A percentile compares a stretch with the other conserved stretches of the same genome.
These are phyloP conservation scores for Phocoena sinus DNA, from an alignment of 2,113 vertebrate species.

Conservation along the genomic window DNA sequence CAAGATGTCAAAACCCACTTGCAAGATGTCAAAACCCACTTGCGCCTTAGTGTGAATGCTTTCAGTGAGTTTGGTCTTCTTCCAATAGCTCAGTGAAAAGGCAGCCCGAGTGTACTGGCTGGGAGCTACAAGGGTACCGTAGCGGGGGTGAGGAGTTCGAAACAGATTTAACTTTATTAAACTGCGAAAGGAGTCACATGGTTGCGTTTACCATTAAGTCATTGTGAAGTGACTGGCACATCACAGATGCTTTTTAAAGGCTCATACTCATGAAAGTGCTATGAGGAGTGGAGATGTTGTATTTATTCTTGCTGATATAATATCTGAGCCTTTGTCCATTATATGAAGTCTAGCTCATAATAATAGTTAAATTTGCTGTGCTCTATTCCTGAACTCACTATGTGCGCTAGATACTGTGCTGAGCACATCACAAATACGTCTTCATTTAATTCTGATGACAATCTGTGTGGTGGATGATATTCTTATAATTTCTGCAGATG, in stretches of 20 bases:
- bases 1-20: conserved; percentile 18
- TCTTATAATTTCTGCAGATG: not conserved
- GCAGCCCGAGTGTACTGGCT: not conserved
- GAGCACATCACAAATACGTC: not conserved
- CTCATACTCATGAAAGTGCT: not conserved
- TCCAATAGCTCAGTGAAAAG: not conserved
- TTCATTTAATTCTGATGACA: not conserved
- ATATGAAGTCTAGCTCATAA: not conserved
- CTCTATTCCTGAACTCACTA: not conserved
- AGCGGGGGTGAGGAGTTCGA: not conserved
- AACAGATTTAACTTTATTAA: not conserved
- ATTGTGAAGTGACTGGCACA: not conserved
- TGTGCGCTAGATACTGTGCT: not conserved
- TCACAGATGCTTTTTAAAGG: not conserved
- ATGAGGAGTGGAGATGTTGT: not conserved
- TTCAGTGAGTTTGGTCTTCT: not conserved
- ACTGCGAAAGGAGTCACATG: not conserved
- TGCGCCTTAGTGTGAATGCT: not conserved
- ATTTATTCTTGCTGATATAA: not conserved
- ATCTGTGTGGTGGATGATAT: not conserved
- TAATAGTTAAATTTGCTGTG: not conserved
- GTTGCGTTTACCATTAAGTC: not conserved
- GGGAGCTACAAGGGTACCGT: not conserved
- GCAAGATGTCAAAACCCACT: conserved; percentile 20
- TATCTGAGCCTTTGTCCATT: not conserved